Conservation (phyloP, 2,888 invertebrate genomes). For the Drosophila anomalata region DNA sequence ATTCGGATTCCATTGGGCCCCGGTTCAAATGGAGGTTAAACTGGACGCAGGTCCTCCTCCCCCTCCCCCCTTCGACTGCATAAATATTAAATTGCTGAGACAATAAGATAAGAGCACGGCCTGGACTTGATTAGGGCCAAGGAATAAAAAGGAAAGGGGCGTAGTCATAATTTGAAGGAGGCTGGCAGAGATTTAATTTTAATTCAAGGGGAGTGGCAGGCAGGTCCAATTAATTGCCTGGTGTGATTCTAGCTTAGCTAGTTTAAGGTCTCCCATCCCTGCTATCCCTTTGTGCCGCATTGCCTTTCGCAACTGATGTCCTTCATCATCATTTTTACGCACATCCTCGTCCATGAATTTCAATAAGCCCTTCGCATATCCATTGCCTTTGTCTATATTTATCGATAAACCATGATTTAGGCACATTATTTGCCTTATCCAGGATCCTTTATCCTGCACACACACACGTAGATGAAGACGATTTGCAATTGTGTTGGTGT, state of each 20-base stretch:
- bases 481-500: constrained; percentile 51
- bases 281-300: background rate
- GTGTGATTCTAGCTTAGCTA: background rate
- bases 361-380: constrained; percentile 35
- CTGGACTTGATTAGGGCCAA: constrained; percentile 61
- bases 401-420: constrained; percentile 78
- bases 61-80: constrained; percentile 26
- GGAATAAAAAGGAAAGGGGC: constrained; percentile 43
- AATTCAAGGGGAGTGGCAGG: background rate
- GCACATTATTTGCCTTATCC: constrained; percentile 70
- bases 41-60: constrained; percentile 37
- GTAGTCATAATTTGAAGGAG: constrained; percentile 6
- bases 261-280: background rate
- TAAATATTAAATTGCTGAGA: constrained; percentile 68
- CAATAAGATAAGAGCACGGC: constrained; percentile 57
- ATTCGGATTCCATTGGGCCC: constrained; percentile 33
- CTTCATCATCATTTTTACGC: constrained; percentile 16
- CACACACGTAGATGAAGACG: constrained; percentile 30
- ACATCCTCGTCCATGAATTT: constrained; percentile 43
- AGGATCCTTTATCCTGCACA: constrained; percentile 18
- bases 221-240: background rate
- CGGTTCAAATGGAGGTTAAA: constrained; percentile 53
- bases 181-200: constrained; percentile 1
- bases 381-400: constrained; percentile 58
- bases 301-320: background rate